Conservation (phyloP, 2,888 invertebrate genomes). For the Xanthostigma xanthostigma region DNA sequence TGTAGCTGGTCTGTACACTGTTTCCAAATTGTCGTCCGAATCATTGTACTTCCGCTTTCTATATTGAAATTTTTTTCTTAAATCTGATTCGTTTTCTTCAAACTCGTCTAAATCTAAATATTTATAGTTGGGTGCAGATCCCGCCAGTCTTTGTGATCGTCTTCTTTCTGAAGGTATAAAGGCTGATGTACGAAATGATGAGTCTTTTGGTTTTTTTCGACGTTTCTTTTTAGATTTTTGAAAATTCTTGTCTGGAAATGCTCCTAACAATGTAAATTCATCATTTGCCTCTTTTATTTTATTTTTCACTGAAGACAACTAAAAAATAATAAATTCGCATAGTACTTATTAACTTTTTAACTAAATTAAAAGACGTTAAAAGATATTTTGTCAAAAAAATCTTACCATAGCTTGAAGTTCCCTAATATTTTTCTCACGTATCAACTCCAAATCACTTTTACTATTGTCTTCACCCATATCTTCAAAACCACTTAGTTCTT, state of each 20-base stretch:
- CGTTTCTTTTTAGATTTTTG: conserved; percentile 12
- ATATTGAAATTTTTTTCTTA: conserved; percentile 3
- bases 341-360: conserved; percentile 1
- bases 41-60: too few relatives aligned
- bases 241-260: conserved; percentile 15
- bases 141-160: conserved; percentile 19
- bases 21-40: too few relatives aligned
- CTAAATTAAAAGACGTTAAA: not conserved
- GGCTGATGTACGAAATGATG: conserved; percentile 12
- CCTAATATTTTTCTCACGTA: conserved; percentile 22
- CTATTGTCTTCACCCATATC: too few relatives aligned
- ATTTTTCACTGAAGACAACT: conserved; percentile 21
- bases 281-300: conserved; percentile 13
- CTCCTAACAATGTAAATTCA: conserved; percentile 8
- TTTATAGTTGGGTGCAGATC: conserved; percentile 16
- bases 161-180: conserved; percentile 14
- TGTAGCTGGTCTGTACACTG: too few relatives aligned
- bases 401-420: conserved; percentile 22
- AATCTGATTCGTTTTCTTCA: conserved; percentile 9
- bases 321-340: conserved; percentile 7
- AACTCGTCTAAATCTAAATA: conserved; percentile 15
- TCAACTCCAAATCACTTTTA: conserved; percentile 19
- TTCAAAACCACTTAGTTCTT: too few relatives aligned
- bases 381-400: conserved; percentile 5
- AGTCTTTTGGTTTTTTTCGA: conserved; percentile 6